Evolutionary conservation across 2,113 vertebrate genomes (phyloP), one percentile per base, ranked within the genome.

Genomic region (Polyodon spathula): DNA sequence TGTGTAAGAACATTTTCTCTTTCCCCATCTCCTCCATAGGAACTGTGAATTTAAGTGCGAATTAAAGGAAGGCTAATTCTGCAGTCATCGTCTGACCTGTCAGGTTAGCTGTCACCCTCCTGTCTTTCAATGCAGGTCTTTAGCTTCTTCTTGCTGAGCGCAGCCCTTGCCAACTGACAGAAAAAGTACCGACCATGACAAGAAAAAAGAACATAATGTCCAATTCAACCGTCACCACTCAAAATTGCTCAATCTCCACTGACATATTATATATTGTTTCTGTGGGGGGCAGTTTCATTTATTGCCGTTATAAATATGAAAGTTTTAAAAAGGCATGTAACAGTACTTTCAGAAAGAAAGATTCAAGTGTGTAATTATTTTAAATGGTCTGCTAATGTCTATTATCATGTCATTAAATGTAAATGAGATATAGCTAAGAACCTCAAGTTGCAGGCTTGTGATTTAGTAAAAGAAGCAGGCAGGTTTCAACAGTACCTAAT

Each of bases 201-300:
- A 88, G 80, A 90, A 73, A 93, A 94, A 94, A 90, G 85, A 91
- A 91, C 89, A 90, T 91, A 92, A 93, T 94, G 90, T 94, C 90
- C 90, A 89, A 90, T 94, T 95, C 92, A 90, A 88, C 90, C 88
- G 84, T 87, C 81, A 79, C 86, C 90, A 84, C 90, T 91, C 68
- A 89, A 95, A 96, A 98, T 93, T 92, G 92, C 91, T 93, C 91
- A 88, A 86, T 96, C 88, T 92, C 86, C 88, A 84, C 82, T 90
- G 91, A 91, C 91, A 91, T 95, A 95, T 96, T 98, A 95, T 89
- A 92, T 86, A 95, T 94, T 94, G 91, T 95, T 95, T 94, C 89
- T 89, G 77, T 78, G 83, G 79, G 81, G 90, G 89, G 86, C 87
- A 82, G 88, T 91, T 87, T 83, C 81, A 90, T 90, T 91, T 89